These are phyloP conservation scores for Sturnus vulgaris DNA, from an alignment of 2,113 vertebrate species.

Conservation along the genomic window DNA sequence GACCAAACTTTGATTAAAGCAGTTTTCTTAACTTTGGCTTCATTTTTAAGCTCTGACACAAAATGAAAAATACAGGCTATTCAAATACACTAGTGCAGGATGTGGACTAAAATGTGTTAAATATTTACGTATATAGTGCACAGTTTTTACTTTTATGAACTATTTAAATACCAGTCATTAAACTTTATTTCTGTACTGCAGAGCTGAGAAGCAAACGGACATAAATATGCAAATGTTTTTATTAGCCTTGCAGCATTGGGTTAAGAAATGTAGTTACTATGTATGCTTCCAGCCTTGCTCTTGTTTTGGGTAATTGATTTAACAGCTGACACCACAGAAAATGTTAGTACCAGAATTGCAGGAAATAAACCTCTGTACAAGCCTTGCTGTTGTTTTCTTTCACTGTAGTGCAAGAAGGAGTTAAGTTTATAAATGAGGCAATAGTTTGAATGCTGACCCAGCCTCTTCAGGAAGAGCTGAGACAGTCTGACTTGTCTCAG, in stretches of 20 bases:
- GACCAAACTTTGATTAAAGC: background rate
- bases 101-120: background rate
- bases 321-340: background rate
- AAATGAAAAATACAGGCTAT: background rate
- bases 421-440: background rate
- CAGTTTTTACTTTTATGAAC: background rate
- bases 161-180: background rate
- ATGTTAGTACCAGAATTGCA: background rate
- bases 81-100: background rate
- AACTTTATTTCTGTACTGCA: background rate
- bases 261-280: background rate
- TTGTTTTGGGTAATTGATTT: background rate
- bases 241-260: background rate
- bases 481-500: background rate
- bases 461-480: background rate
- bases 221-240: background rate
- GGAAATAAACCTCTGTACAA: constrained; percentile 54
- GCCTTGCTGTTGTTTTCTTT: background rate
- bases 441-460: background rate
- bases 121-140: background rate
- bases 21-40: background rate
- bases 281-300: background rate
- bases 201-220: background rate
- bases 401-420: background rate
- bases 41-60: background rate